These are phyloP conservation scores for Sander lucioperca DNA, from an alignment of 2,113 vertebrate genomes.

Conservation along the genomic window DNA sequence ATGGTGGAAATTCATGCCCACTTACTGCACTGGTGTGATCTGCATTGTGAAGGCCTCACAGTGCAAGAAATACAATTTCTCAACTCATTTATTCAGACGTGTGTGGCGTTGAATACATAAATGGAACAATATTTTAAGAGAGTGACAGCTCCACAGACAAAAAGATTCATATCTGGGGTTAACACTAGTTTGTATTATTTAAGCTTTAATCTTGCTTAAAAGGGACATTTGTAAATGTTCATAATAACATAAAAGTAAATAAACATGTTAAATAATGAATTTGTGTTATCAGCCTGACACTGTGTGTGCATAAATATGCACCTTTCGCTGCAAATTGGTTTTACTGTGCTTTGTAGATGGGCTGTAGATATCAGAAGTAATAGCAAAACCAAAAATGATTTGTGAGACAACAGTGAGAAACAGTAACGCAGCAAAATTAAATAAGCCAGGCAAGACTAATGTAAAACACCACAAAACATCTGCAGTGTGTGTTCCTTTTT, in stretches of 20 bases:
- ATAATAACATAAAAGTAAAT: background rate
- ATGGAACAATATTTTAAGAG: background rate
- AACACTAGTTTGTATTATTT: background rate
- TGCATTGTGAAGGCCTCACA: background rate
- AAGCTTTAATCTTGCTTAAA: background rate
- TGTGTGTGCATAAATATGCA: background rate
- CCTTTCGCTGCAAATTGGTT: background rate
- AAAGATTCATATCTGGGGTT: background rate
- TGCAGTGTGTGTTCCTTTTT: background rate
- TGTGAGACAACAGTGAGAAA: background rate
- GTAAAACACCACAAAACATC: background rate
- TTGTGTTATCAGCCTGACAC: background rate
- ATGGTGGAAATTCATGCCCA: constrained; percentile 39
- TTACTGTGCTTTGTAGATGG: background rate
- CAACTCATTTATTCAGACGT: constrained; percentile 8
- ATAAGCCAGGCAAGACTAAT: background rate
- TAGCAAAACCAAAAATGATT: background rate
- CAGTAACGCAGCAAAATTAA: background rate
- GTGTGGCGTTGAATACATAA: constrained; percentile 10
- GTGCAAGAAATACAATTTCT: constrained; percentile 21
- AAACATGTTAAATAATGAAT: background rate
- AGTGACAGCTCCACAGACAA: background rate
- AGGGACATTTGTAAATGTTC: background rate
- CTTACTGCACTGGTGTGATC: constrained; percentile 24
- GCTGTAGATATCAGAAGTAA: background rate